Percentiles rank a stretch among this genome's conserved stretches.
phyloP scores from a whole-genome alignment of 2,888 invertebrate genomes.

The Serrognathus titanus region DNA sequence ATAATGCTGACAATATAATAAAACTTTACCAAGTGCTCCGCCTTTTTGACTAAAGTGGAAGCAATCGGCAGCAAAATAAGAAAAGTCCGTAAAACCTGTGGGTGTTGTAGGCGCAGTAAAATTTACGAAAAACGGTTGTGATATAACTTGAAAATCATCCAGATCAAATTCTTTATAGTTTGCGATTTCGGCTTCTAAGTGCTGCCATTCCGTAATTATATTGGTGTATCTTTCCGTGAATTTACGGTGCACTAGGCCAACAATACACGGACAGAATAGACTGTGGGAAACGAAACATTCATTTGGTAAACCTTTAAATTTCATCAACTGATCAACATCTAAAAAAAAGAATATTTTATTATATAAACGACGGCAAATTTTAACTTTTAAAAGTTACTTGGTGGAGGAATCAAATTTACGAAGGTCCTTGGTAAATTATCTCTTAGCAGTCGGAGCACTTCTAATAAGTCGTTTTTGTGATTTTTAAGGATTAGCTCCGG shows the following conservation, averaged over 20 bases:
- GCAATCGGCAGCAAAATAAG: slow-evolving; percentile 58
- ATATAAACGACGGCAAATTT: not conserved
- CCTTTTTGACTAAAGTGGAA: slow-evolving; percentile 62
- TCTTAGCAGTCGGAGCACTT: slow-evolving; percentile 52
- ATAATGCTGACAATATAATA: slow-evolving; percentile 2
- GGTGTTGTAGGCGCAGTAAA: slow-evolving; percentile 45
- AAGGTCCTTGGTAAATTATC: slow-evolving; percentile 60
- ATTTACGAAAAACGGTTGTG: slow-evolving; percentile 52
- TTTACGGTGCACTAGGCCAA: slow-evolving; percentile 43
- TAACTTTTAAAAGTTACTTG: slow-evolving; percentile 42
- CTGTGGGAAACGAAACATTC: slow-evolving; percentile 48
- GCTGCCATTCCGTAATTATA: slow-evolving; percentile 55
- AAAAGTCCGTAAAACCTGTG: slow-evolving; percentile 50
- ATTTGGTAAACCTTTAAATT: slow-evolving; percentile 43
- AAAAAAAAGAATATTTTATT: slow-evolving; percentile 12
- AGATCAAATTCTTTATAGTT: slow-evolving; percentile 47
- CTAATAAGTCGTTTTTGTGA: slow-evolving; percentile 52
- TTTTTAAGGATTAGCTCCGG: slow-evolving; percentile 45
- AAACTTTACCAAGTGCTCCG: slow-evolving; percentile 53
- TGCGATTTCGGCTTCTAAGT: slow-evolving; percentile 53
- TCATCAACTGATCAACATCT: slow-evolving; percentile 48
- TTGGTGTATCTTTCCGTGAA: slow-evolving; percentile 43
- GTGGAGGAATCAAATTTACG: slow-evolving; percentile 55
- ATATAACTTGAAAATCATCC: slow-evolving; percentile 58
- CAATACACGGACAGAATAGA: slow-evolving; percentile 58